Percentiles rank a stretch among this genome's conserved stretches.
Conservation (phyloP, 1,140 invertebrate species). For the Euglossa dilemma region DNA sequence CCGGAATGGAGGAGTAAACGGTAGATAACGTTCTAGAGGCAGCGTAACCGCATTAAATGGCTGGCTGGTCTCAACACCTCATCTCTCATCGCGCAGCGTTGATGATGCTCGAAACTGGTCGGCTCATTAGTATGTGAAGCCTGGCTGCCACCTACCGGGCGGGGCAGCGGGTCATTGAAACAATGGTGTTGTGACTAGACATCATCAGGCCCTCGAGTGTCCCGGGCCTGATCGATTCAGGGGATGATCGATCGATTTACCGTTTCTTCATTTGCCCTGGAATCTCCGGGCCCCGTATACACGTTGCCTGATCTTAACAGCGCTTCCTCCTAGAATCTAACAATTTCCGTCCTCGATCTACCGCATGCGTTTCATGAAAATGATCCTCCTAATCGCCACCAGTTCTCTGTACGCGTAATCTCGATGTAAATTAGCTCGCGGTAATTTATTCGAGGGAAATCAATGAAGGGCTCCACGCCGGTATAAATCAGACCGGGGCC, state of each 20-base stretch:
- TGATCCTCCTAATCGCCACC: background rate
- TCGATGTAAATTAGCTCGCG: conserved; percentile 26
- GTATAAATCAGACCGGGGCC: conserved; percentile 30
- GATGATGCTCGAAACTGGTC: conserved; percentile 69
- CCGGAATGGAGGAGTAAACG: background rate
- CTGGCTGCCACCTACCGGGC: conserved; percentile 71
- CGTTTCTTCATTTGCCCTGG: background rate
- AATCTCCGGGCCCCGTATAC: background rate
- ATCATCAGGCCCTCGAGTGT: conserved; percentile 62
- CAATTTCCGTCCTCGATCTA: background rate
- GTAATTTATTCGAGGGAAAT: conserved; percentile 36
- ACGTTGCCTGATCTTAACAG: background rate
- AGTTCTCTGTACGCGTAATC: background rate
- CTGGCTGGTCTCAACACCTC: conserved; percentile 62
- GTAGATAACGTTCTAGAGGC: background rate
- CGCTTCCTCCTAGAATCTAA: background rate
- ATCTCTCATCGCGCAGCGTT: conserved; percentile 55
- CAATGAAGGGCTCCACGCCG: background rate
- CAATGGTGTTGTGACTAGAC: conserved; percentile 72
- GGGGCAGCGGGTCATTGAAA: conserved; percentile 72
- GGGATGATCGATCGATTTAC: conserved; percentile 63
- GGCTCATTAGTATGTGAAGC: conserved; percentile 71
- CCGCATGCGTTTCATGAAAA: background rate
- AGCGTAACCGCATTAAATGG: conserved; percentile 30
- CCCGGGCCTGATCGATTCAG: conserved; percentile 61